Evolutionary conservation across 2,888 invertebrate genomes (phyloP), one percentile per base, ranked within the genome.

Genomic region (Pristionchus fissidentatus): DNA sequence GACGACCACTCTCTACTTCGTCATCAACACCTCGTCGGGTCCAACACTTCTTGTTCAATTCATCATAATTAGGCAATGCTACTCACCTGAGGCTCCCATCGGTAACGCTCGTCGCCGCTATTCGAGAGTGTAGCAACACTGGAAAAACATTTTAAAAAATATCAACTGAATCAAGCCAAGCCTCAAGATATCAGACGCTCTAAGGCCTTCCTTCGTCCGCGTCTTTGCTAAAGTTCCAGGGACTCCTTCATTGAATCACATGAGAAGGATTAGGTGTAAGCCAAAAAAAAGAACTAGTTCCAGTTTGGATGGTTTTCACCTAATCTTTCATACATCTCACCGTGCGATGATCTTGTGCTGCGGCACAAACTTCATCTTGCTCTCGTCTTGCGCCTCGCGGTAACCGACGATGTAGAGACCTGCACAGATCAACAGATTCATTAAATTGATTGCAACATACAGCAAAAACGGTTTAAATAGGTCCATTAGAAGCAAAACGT

Each of bases 381-480:
- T 62, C 10, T 88, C 86, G 73, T 90, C 89, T 43, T 89, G 85
- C 15, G 87, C 87, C 85, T 90, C 90, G 29, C 57, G 49, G 84
- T 90, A 90, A 10, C 91, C 90, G 60, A 90, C 87, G 4, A 90
- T 88, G 75, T 89, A 90, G 32, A 90, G 84, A 5, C 90, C 90
- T 77, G 26, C 26, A 32, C 7, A 35, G 73, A 62, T 57, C 57
- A 57, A 57, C n/a, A 57, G 57, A 66, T 66, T 22, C 19, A 43
- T n/a, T 49, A 19, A 10, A 49, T 49, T 13, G 10, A 49, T 49
- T 49, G 10, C 49, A 49, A 49, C 49, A 13, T 49, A 19, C 49
- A 49, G 49, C 19, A 13, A 13, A 19, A 49, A 13, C 10, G 49
- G 19, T 13, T 19, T 49, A 49, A 13, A 13, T 10, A 10, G 10